phyloP scores from a whole-genome alignment of 2,888 invertebrate genomes.

The Athalia rosae region DNA sequence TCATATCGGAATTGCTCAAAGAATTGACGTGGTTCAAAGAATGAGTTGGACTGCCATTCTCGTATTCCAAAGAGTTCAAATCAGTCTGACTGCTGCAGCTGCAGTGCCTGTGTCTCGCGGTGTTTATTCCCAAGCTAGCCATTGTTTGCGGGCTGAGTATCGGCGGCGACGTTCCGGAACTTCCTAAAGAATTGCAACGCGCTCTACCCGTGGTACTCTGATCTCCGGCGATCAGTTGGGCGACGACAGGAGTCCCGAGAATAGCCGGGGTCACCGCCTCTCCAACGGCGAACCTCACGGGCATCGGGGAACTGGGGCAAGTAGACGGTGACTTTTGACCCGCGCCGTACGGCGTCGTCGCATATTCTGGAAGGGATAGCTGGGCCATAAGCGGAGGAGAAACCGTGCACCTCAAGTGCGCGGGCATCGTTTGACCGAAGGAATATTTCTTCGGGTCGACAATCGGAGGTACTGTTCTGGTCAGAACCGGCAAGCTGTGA shows the following conservation, averaged over 20 bases:
- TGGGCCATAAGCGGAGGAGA: constrained; percentile 41
- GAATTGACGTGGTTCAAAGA: constrained; percentile 62
- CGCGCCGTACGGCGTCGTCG: not conserved
- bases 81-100: constrained; percentile 86
- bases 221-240: constrained; percentile 56
- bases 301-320: constrained; percentile 69
- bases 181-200: constrained; percentile 82
- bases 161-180: constrained; percentile 75
- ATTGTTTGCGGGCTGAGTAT: constrained; percentile 80
- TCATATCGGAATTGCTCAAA: constrained; percentile 60
- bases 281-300: constrained; percentile 83
- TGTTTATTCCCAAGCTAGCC: constrained; percentile 79
- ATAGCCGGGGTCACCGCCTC: constrained; percentile 77
- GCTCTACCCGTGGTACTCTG: constrained; percentile 67
- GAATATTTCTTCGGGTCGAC: constrained; percentile 47
- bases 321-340: constrained; percentile 63
- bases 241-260: constrained; percentile 61
- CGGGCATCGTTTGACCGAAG: constrained; percentile 19
- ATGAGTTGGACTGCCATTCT: constrained; percentile 63
- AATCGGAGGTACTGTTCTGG: constrained; percentile 45
- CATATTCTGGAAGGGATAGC: constrained; percentile 45
- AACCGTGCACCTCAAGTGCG: constrained; percentile 24
- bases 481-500: constrained; percentile 80
- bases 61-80: constrained; percentile 79
- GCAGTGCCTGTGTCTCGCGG: constrained; percentile 75